Evolutionary conservation across 2,113 vertebrate genomes (phyloP).

Genomic region (Dasyurus viverrinus): DNA sequence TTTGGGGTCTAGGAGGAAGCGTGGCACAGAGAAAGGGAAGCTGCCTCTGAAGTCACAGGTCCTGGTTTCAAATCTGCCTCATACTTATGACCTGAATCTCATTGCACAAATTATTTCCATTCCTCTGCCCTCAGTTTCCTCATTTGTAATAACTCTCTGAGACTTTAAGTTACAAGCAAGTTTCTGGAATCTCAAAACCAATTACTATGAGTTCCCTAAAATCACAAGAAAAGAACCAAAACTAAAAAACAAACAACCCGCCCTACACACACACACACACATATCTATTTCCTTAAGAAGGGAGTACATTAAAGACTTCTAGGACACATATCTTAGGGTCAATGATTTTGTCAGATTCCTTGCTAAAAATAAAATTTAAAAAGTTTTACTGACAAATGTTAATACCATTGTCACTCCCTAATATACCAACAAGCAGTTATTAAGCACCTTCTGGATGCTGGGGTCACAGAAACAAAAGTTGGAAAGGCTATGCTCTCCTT

Average conservation of each 20-base stretch:
- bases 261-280: no score
- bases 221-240: not conserved
- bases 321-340: not conserved
- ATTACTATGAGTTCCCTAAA: not conserved
- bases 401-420: not conserved
- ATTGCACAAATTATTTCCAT: not conserved
- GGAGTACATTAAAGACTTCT: not conserved
- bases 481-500: not conserved
- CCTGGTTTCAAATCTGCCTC: not conserved
- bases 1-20: not conserved
- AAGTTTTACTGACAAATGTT: not conserved
- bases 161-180: not conserved
- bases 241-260: not conserved
- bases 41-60: not conserved
- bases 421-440: not conserved
- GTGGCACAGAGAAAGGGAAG: no score
- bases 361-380: not conserved
- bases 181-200: not conserved
- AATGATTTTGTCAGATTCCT: not conserved
- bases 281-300: not conserved
- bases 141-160: not conserved
- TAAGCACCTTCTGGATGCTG: not conserved
- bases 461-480: not conserved
- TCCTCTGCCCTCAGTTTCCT: not conserved
- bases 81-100: not conserved